Percentiles rank a stretch among this genome's conserved stretches.
phyloP scores from a whole-genome alignment of 1,140 invertebrate genomes.

The Sycophaga agraensis region DNA sequence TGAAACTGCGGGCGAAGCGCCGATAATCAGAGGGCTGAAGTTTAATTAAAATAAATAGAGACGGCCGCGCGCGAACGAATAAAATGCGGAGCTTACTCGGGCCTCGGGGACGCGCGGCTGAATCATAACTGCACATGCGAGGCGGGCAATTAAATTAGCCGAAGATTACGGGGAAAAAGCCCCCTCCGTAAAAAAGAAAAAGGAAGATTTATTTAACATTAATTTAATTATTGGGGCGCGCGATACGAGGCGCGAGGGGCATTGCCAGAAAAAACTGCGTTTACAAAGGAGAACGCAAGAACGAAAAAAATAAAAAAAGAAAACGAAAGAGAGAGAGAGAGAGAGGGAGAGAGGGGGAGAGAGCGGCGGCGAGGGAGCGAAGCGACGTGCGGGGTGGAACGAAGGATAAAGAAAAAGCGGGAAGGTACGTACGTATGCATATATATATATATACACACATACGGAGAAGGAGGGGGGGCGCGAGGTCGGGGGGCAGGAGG shows the following conservation, averaged over 20 bases:
- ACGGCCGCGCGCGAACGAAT: no score
- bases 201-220: no score
- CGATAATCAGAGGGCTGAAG: no score
- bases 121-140: no score
- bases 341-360: constrained; percentile 18
- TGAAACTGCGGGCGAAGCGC: no score
- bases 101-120: no score
- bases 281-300: background rate
- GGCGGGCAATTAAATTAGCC: no score
- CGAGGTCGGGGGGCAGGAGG: background rate
- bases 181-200: no score
- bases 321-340: constrained; percentile 2
- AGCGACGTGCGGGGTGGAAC: constrained; percentile 11
- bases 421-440: background rate
- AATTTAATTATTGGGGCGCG: background rate
- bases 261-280: background rate
- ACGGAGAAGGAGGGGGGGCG: background rate
- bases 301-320: background rate
- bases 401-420: background rate
- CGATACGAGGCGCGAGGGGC: background rate
- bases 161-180: background rate
- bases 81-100: no score
- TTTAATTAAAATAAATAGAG: no score
- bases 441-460: background rate
- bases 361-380: constrained; percentile 30